Conservation (phyloP, 2,113 vertebrate species). For the Nesospiza acunhae region DNA sequence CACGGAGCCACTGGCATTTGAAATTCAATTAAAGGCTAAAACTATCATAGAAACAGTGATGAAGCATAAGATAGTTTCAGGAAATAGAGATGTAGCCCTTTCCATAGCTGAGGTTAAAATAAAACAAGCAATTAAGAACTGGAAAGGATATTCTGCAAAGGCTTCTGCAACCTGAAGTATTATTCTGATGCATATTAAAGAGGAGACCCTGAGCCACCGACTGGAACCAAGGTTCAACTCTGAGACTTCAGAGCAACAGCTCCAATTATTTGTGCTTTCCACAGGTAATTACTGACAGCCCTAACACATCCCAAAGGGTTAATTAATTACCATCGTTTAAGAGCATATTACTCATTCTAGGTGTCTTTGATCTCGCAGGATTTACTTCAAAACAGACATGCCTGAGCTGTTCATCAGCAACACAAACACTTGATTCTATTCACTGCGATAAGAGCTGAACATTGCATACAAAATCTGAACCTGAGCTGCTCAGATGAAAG, state of each 20-base stretch:
- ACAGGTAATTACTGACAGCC: neutral
- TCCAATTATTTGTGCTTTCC: neutral
- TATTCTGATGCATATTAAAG: neutral
- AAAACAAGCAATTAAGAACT: neutral
- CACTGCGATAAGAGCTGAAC: neutral
- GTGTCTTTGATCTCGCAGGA: neutral
- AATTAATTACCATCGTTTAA: neutral
- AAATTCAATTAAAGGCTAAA: slow-evolving; percentile 12
- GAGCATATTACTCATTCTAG: neutral
- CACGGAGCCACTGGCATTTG: neutral
- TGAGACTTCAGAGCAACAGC: neutral
- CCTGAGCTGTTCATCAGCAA: neutral
- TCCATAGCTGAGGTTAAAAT: neutral
- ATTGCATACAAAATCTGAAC: neutral
- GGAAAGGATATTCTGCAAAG: neutral
- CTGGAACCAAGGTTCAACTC: neutral
- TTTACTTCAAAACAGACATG: neutral
- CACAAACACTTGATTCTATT: neutral
- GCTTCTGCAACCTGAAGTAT: neutral
- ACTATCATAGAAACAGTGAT: neutral
- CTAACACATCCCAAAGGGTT: neutral
- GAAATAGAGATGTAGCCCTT: neutral
- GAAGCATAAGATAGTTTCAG: neutral
- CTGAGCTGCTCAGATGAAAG: neutral
- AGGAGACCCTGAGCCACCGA: neutral